Evolutionary conservation across 1,140 invertebrate genomes (phyloP), one percentile per base, ranked within the genome.

Genomic region (Eriosoma lanigerum): DNA sequence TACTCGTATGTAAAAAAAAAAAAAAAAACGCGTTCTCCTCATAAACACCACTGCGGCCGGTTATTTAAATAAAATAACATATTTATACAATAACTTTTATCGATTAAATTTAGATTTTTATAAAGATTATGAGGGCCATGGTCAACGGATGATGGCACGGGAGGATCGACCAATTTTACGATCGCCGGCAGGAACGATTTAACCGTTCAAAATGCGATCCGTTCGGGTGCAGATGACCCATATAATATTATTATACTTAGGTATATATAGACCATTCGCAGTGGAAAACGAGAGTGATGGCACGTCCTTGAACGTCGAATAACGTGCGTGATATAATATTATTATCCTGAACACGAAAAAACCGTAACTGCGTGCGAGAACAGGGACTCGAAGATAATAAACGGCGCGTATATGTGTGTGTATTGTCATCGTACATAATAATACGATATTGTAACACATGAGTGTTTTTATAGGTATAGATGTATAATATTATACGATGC

Each of bases 281-380:
- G n/a, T 56, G 73, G 15, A 76, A 76, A 76, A 46, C 56, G 73
- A 76, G 73, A 76, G 73, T 76, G 15, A 38, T 1, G 26, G 54
- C 46, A n/a, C n/a, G 73, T 60, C 73, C 73, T 76, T 76, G 72
- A 75, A 75, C 17, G 32, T 29, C 9, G 17, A 44, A 66, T 44
- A 68, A n/a, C 29, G 38, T 24, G 44, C n/a, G n/a, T 21, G 10
- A n/a, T 21, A 32, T 64, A 32, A 64, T 13, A 44, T 66, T 44
- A 38, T 38, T 8, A 21, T 70, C 38, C 26, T 2, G 60, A 38
- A 38, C 29, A 46, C 66, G 66, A 44, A 48, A 68, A 48, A 68
- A 68, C 66, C 66, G 66, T 68, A 68, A 68, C 38, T 8, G 19
- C 38, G 38, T 9, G 38, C 10, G 24, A 44, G 56, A n/a, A 17